These are phyloP conservation scores for Yoshiicerus persimilis DNA, from an alignment of 1,140 invertebrate genomes.

Conservation along the genomic window DNA sequence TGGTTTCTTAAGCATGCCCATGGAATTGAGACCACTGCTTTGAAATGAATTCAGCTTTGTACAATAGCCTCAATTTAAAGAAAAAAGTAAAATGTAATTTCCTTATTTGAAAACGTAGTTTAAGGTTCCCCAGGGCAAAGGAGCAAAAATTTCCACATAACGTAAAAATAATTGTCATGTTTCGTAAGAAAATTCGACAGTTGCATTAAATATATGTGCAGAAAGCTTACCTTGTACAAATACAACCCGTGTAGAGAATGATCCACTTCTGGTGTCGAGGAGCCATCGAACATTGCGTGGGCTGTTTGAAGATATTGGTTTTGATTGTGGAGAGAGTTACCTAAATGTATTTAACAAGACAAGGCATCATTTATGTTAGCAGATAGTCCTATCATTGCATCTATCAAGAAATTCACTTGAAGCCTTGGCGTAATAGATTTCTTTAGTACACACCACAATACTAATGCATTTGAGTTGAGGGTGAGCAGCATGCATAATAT, in stretches of 20 bases:
- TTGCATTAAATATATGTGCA: background rate
- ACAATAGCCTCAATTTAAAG: background rate
- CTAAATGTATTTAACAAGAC: background rate
- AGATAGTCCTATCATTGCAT: background rate
- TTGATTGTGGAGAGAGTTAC: constrained; percentile 19
- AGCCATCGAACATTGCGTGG: background rate
- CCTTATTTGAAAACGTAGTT: background rate
- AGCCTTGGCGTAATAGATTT: background rate
- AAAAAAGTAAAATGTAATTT: background rate
- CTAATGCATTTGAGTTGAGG: background rate
- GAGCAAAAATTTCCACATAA: background rate
- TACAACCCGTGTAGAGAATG: constrained; percentile 29
- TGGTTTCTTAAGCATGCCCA: too few species aligned
- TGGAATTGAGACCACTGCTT: background rate
- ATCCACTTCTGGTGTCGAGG: constrained; percentile 7
- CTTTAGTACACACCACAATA: background rate
- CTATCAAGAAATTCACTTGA: background rate
- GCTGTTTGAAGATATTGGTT: background rate
- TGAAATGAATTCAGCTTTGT: background rate
- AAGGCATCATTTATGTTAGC: background rate
- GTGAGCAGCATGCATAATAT: background rate
- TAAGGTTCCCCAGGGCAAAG: background rate
- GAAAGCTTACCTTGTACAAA: constrained; percentile 35
- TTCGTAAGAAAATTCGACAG: background rate
- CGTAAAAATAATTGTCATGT: background rate